A percentile compares a stretch with the other conserved stretches of the same genome.
phyloP scores from a whole-genome alignment of 2,797 vertebrate genomes.

The Bryconaethiops microstoma region DNA sequence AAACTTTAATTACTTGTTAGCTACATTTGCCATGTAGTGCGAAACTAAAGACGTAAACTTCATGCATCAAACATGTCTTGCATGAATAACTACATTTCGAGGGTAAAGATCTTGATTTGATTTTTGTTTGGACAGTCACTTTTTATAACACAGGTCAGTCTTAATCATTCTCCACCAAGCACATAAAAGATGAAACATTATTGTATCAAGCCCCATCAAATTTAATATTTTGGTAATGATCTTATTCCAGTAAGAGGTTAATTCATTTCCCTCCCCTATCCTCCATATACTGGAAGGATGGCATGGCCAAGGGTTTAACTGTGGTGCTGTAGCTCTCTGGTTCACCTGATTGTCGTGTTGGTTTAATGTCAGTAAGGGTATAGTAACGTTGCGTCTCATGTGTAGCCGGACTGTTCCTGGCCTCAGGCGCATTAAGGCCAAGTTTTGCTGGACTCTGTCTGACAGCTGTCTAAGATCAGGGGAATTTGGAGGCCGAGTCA shows the following conservation, averaged over 20 bases:
- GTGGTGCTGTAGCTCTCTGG: neutral
- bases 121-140: too few species aligned
- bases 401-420: slow-evolving; percentile 17
- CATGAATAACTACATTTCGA: neutral
- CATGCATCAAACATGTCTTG: neutral
- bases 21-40: too few species aligned
- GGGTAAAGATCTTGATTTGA: too few species aligned
- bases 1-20: neutral
- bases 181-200: too few species aligned
- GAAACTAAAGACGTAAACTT: neutral
- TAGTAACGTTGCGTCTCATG: slow-evolving; percentile 20
- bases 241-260: too few species aligned
- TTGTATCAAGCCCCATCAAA: too few species aligned
- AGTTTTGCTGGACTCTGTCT: slow-evolving; percentile 12
- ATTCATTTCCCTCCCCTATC: too few species aligned
- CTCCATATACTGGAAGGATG: slow-evolving; percentile 1
- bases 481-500: neutral
- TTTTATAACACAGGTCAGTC: too few species aligned
- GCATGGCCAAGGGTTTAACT: slow-evolving; percentile 7
- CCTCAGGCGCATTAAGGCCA: neutral
- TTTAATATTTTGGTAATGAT: too few species aligned
- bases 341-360: slow-evolving; percentile 8
- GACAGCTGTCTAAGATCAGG: slow-evolving; percentile 14
- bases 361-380: slow-evolving; percentile 15
- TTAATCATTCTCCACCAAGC: too few species aligned